phyloP scores from a whole-genome alignment of 2,113 vertebrate genomes.

The Petrocephalus microphthalmus region DNA sequence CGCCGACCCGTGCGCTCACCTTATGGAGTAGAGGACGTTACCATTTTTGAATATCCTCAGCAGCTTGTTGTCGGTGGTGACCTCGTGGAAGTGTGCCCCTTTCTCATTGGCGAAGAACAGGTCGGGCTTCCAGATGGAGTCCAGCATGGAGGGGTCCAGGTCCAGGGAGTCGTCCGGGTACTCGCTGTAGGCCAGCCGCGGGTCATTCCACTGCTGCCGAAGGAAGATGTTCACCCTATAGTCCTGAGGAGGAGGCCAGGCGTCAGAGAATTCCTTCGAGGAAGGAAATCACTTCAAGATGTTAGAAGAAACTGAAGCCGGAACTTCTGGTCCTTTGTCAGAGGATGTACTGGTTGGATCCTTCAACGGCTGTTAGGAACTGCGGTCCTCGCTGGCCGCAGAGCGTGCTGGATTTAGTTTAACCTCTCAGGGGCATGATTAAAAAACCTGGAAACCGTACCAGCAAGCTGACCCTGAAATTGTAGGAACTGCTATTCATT shows the following conservation, averaged over 20 bases:
- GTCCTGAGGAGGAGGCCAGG: slow-evolving; percentile 62
- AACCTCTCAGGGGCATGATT: background rate
- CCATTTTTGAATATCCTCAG: slow-evolving; percentile 95
- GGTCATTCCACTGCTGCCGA: slow-evolving; percentile 95
- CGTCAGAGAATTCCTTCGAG: background rate
- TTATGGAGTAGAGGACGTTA: slow-evolving; percentile 92
- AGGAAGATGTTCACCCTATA: slow-evolving; percentile 97
- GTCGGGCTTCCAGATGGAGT: slow-evolving; percentile 97
- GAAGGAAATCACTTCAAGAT: background rate
- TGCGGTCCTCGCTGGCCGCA: background rate
- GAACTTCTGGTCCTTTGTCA: background rate
- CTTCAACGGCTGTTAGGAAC: background rate
- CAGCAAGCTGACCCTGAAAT: background rate
- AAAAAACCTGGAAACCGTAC: background rate
- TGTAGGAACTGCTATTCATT: background rate
- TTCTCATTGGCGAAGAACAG: slow-evolving; percentile 97
- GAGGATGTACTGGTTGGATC: background rate
- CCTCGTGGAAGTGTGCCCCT: slow-evolving; percentile 94
- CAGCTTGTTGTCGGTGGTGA: slow-evolving; percentile 94
- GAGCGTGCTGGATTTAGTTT: background rate
- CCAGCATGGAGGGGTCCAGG: slow-evolving; percentile 92
- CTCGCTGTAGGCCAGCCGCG: slow-evolving; percentile 85
- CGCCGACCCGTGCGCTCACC: slow-evolving; percentile 60
- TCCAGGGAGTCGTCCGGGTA: slow-evolving; percentile 97
- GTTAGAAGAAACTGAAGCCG: background rate